Base-by-base conservation (phyloP, 2,888 invertebrate species). In the Plebejus anna region DNA sequence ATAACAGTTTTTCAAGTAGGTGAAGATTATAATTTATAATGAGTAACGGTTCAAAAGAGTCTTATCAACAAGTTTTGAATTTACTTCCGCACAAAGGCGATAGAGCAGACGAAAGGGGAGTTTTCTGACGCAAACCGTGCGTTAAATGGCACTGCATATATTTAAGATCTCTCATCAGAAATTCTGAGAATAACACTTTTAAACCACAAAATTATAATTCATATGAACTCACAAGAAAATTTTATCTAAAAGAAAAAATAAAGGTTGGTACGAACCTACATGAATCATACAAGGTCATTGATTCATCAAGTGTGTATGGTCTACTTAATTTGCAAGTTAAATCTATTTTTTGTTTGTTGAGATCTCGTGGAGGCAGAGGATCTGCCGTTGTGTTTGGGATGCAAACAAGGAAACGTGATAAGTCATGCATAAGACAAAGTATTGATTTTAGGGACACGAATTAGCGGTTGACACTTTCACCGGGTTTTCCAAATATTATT, bases 281-380 rank as follows among this genome's bases (percentile, higher is more conserved):
- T 76, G 76, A 76, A 51, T 76, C 76, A 76, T 55, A 32, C 76
- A 76, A 76, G 72, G 76, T 47, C 59, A 57, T 72, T 76, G 59
- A 42, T 71, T 76, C 51, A 73, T 55, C 13, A 16, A 42, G 66
- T 66, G 66, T 66, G 66, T 66, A 66, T 66, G 66, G 66, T 66
- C 66, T 66, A 66, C 66, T 36, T 66, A 32, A 66, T 66, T 66
- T 66, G 66, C 32, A 66, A 66, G 66, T 66, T 36, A 66, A 66
- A 66, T 66, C 32, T 36, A 66, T 66, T 66, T 66, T 66, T 66
- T 66, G 32, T 66, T 66, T 32, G 66, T 36, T 66, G 32, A 36
- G 66, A 36, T 13, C 66, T 66, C 4, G 66, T 36, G 66, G 32
- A 32, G 32, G 66, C 66, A 66, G 66, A 66, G 13, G 32, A 66